Evolutionary conservation across 2,888 invertebrate genomes (phyloP), one percentile per base, ranked within the genome.

Genomic region (Opisthograptis luteolata): DNA sequence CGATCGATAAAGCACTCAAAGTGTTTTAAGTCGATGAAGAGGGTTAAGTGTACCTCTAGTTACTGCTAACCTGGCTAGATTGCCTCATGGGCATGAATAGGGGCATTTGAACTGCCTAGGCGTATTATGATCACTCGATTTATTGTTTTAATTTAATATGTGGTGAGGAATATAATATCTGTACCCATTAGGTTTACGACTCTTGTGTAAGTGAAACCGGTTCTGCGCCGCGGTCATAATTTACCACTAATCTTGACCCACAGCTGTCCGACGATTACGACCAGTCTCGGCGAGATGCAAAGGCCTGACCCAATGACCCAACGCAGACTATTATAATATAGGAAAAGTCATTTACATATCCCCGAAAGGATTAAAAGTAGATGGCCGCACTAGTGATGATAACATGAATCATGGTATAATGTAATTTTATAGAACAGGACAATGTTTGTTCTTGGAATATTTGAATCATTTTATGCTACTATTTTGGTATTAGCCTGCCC

Each of bases 211-310:
- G 68, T 83, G 63, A 54, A 67, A 87, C 88, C 86, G 87, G 89
- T 87, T 82, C 61, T 50, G 53, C 51, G 63, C 50, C 64, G 60
- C 60, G 70, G 65, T 72, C 68, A 71, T 84, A 81, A 83, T 80
- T 84, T 81, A 79, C 79, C 76, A 78, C 78, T 82, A 84, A 85
- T 86, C 81, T 86, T 89, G 89, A 88, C 88, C 88, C 84, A 87
- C 81, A 87, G 83, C 72, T 76, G 81, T 76, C 68, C 65, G 19
- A 27, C 32, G 9, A 9, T 32, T 32, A 34, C 64, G 72, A 76
- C 81, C 76, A 79, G 81, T 82, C 69, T 71, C 59, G 66, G 73
- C 61, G 40, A 54, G 65, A 64, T 65, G 58, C 55, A 59, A 69
- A 70, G 68, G 61, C 28, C 62, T 73, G 73, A 73, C 69, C 70